Evolutionary conservation across 2,113 vertebrate genomes (phyloP).

Genomic region (Aramus guarauna): DNA sequence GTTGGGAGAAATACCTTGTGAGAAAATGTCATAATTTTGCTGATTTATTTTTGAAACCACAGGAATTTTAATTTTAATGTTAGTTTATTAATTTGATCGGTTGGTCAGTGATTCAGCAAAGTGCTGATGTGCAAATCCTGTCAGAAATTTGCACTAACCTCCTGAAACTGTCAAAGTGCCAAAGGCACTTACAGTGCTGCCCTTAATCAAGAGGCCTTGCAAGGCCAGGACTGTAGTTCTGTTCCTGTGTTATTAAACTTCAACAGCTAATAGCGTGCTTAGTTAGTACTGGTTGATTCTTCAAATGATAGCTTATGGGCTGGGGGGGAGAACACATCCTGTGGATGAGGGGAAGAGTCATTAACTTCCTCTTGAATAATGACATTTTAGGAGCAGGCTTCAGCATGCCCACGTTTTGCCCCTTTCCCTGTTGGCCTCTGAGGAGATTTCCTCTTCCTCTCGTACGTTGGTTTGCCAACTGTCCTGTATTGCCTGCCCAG

Average conservation of each 20-base stretch:
- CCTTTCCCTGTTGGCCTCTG: neutral
- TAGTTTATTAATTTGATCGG: neutral
- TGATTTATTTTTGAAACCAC: neutral
- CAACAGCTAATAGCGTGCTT: constrained; percentile 23
- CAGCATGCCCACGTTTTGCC: neutral
- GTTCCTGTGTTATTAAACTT: constrained; percentile 41
- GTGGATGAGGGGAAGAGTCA: neutral
- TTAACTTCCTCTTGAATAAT: constrained; percentile 26
- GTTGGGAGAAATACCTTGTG: neutral
- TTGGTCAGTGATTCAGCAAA: neutral
- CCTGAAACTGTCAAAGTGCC: neutral
- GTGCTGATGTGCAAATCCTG: neutral
- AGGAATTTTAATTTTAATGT: neutral
- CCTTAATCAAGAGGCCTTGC: constrained; percentile 30
- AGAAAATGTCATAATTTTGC: neutral
- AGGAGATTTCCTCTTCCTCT: neutral
- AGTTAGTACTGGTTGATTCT: constrained; percentile 29
- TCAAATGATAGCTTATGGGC: neutral
- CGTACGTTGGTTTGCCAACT: neutral
- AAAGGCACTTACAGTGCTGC: neutral
- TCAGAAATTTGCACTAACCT: neutral
- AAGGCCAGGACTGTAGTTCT: constrained; percentile 13
- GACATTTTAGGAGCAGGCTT: neutral
- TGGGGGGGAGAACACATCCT: neutral
- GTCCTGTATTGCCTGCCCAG: neutral